Evolutionary conservation across 2,113 vertebrate species (phyloP), one percentile per base, ranked within the genome.

Genomic region (Heloderma charlesbogerti): DNA sequence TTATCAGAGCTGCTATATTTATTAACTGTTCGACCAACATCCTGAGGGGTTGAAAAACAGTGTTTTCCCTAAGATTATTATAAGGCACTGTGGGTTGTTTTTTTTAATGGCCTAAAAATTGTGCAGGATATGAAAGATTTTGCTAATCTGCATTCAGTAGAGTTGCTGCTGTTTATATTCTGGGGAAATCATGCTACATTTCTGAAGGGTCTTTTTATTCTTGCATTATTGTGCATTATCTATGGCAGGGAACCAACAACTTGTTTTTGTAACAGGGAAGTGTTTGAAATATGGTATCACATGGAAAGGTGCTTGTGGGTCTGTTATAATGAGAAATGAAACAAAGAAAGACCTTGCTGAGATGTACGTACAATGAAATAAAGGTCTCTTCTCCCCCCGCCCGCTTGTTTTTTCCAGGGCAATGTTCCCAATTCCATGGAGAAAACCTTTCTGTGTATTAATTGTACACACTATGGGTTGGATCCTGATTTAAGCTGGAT

Each of bases 271-370:
- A 85, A 95, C 93, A 71, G 95, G 92, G 88, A 90, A 92, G 91
- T 91, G 92, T 94, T 43, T 88, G 87, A 89, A 93, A 93, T 92
- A 92, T 96, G 89, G 84, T 94, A 84, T 90, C 88, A 71, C 34
- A 81, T 27, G 4, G 63, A 88, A 88, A 27, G 22, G 22, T 89
- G 88, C 92, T 95, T 90, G 91, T 63, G 81, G 37, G 45, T 43
- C 91, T 86, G 93, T 93, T 92, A 94, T 89, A 95, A 87, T 93
- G 86, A 88, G 91, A 95, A 95, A 92, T 91, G 82, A 67, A 94
- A 91, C 79, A 90, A 96, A 97, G 92, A 90, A 95, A 96, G 94
- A 92, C 92, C 92, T 96, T 94, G 94, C 27, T 0, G 90, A 81
- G 95, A 92, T 80, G 93, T 94, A 89, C 88, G 15, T 29, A 63